A percentile compares a stretch with the other conserved stretches of the same genome.
Evolutionary conservation across 2,888 invertebrate species (phyloP).

Genomic region (Lepidochrysops patricia): DNA sequence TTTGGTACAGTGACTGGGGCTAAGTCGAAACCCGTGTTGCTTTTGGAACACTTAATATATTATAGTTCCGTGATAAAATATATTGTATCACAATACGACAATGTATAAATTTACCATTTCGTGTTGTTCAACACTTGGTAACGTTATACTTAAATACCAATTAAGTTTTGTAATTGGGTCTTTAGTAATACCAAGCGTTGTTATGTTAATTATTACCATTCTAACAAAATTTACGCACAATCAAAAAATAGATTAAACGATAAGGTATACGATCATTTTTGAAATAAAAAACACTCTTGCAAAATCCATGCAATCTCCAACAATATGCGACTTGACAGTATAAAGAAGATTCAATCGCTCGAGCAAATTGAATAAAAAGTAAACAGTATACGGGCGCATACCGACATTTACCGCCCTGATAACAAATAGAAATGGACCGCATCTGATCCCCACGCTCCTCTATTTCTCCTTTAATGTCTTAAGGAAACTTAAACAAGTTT

Average conservation of each 20-base stretch:
- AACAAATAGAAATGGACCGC: slow-evolving; percentile 68
- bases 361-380: slow-evolving; percentile 26
- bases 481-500: slow-evolving; percentile 51
- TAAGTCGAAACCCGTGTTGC: slow-evolving; percentile 65
- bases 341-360: slow-evolving; percentile 9
- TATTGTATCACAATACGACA: slow-evolving; percentile 4
- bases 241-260: background rate
- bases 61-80: slow-evolving; percentile 25
- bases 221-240: background rate
- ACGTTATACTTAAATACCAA: slow-evolving; percentile 1
- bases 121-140: slow-evolving; percentile 5
- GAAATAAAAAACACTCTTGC: background rate
- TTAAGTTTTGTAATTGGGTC: background rate
- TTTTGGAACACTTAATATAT: slow-evolving; percentile 28
- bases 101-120: slow-evolving; percentile 5
- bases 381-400: slow-evolving; percentile 44
- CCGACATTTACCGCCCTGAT: slow-evolving; percentile 60
- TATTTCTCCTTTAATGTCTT: slow-evolving; percentile 58
- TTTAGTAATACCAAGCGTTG: background rate
- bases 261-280: too few relatives aligned
- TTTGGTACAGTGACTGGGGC: slow-evolving; percentile 47
- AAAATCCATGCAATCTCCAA: background rate
- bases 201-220: background rate
- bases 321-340: background rate
- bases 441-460: slow-evolving; percentile 49